These are phyloP conservation scores for Exephanes ischioxanthus DNA, from an alignment of 2,888 invertebrate species.

Conservation along the genomic window DNA sequence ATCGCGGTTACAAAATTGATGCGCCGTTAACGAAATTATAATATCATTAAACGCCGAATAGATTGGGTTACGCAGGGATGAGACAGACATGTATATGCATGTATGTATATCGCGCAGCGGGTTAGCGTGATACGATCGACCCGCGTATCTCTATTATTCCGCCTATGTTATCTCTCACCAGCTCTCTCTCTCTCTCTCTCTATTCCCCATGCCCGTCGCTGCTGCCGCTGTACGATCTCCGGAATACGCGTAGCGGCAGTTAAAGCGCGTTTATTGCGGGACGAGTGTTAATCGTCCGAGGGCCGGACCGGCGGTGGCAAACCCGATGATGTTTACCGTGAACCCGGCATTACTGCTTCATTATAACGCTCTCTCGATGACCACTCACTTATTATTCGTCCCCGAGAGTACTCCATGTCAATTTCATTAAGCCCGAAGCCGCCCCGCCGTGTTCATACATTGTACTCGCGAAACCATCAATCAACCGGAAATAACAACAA, in stretches of 20 bases:
- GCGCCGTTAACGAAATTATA: conserved; percentile 65
- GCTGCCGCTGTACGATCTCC: conserved; percentile 42
- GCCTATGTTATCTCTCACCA: conserved; percentile 54
- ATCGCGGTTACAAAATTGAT: conserved; percentile 59
- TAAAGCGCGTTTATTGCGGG: conserved; percentile 65
- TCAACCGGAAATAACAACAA: conserved; percentile 35
- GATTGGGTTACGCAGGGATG: conserved; percentile 31
- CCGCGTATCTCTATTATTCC: conserved; percentile 66
- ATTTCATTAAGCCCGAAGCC: conserved; percentile 50
- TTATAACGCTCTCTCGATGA: conserved; percentile 63
- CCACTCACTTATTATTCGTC: conserved; percentile 62
- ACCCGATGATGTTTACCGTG: conserved; percentile 61
- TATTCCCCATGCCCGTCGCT: background rate
- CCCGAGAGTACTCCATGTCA: conserved; percentile 38
- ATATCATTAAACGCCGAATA: conserved; percentile 57
- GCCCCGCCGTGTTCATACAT: background rate
- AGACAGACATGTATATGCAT: conserved; percentile 19
- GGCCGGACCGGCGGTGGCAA: conserved; percentile 27
- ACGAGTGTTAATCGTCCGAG: conserved; percentile 64
- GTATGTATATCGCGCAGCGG: conserved; percentile 29
- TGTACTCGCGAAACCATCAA: conserved; percentile 35
- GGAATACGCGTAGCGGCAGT: conserved; percentile 63
- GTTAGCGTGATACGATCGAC: conserved; percentile 51
- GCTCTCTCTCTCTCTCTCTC: conserved; percentile 11
- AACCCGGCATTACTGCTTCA: conserved; percentile 60